These are phyloP conservation scores for Loriculus beryllinus DNA, from an alignment of 2,797 vertebrate species.

Conservation along the genomic window DNA sequence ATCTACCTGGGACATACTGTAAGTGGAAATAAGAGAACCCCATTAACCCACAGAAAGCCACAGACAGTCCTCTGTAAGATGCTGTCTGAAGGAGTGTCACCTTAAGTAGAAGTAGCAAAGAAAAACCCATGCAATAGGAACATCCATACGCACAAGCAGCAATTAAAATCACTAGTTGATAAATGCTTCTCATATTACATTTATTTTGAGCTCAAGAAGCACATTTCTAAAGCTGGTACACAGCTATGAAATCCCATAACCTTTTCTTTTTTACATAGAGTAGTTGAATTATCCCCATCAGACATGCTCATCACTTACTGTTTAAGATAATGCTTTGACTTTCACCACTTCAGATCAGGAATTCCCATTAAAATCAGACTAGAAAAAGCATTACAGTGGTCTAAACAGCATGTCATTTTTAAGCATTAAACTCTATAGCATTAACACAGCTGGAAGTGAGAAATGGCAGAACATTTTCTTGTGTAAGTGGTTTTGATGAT, in stretches of 20 bases:
- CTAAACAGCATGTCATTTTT: neutral
- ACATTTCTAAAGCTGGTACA: neutral
- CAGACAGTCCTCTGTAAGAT: neutral
- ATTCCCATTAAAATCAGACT: neutral
- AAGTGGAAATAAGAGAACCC: conserved; percentile 35
- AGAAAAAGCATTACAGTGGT: neutral
- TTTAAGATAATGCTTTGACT: neutral
- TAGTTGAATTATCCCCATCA: neutral
- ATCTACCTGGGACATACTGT: conserved; percentile 98
- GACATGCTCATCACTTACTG: neutral
- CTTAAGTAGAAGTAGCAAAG: neutral
- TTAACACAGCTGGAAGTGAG: neutral
- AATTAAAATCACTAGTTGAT: neutral
- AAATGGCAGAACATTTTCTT: neutral
- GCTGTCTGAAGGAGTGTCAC: neutral
- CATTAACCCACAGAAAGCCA: neutral
- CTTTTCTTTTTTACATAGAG: neutral
- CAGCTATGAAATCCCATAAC: neutral
- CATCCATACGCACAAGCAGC: neutral
- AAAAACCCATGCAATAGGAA: neutral
- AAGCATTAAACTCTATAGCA: neutral
- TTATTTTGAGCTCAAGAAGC: neutral
- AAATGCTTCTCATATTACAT: neutral
- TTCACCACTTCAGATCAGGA: neutral
- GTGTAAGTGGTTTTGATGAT: neutral